phyloP scores from a whole-genome alignment of 2,888 invertebrate species.

The Hartigia nigra region DNA sequence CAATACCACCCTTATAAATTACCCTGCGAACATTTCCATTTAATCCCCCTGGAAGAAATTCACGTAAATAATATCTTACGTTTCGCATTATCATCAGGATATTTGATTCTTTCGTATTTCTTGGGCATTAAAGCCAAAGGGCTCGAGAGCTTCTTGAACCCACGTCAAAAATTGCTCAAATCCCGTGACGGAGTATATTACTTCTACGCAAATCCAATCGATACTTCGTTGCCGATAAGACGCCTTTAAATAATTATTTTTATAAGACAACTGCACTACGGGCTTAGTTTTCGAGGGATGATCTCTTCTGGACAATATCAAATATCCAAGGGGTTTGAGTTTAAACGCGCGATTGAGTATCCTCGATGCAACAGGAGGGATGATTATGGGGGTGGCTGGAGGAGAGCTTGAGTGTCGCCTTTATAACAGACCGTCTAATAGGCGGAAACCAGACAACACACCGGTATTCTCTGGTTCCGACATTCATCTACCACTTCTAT shows the following conservation, averaged over 20 bases:
- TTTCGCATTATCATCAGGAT: not conserved
- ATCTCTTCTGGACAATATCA: not conserved
- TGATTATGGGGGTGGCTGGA: not conserved
- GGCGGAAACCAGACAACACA: slow-evolving; percentile 7
- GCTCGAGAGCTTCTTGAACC: too few relatives aligned
- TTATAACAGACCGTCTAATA: not conserved
- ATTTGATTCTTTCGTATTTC: too few relatives aligned
- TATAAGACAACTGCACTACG: not conserved
- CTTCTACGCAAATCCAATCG: not conserved
- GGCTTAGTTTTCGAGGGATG: not conserved
- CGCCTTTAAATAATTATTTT: not conserved
- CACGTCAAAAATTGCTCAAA: too few relatives aligned
- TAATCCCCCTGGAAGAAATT: not conserved
- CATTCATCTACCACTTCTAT: not conserved
- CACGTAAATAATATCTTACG: not conserved
- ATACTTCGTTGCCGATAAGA: not conserved
- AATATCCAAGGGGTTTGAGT: not conserved
- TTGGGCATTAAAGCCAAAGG: too few relatives aligned
- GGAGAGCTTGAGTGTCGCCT: not conserved
- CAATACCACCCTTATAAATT: not conserved
- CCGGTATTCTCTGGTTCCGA: not conserved
- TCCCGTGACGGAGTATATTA: not conserved
- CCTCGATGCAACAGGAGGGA: not conserved
- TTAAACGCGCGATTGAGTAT: not conserved
- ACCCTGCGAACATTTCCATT: not conserved